A percentile compares a stretch with the other conserved stretches of the same genome.
phyloP scores from a whole-genome alignment of 2,888 invertebrate genomes.

The Drosophila mettleri region DNA sequence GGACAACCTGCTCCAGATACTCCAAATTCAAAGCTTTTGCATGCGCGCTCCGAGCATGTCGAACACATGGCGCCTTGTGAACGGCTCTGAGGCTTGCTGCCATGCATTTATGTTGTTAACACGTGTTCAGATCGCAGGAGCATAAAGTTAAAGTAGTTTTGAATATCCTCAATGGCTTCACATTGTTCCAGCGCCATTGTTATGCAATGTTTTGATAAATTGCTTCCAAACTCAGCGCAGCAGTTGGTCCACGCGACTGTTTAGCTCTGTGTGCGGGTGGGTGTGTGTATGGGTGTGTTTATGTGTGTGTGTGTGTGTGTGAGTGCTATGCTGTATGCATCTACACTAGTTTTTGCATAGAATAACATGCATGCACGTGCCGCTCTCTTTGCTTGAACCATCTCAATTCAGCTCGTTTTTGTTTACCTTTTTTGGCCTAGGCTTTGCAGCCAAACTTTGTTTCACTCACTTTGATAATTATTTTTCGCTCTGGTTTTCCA shows the following conservation, averaged over 20 bases:
- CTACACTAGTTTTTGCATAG: conserved; percentile 19
- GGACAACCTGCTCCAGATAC: background rate
- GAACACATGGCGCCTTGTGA: conserved; percentile 3
- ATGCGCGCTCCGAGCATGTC: background rate
- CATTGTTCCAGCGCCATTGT: conserved; percentile 43
- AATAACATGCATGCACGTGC: background rate
- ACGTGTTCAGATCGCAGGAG: conserved; percentile 53
- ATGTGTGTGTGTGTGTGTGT: background rate
- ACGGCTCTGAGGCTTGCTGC: background rate
- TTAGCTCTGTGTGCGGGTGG: background rate
- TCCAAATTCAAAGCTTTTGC: background rate
- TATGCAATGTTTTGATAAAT: conserved; percentile 71
- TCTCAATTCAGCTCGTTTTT: conserved; percentile 14
- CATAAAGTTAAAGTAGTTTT: conserved; percentile 56
- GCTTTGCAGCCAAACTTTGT: conserved; percentile 1
- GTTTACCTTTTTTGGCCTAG: conserved; percentile 8
- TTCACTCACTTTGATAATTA: conserved; percentile 11
- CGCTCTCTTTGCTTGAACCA: background rate
- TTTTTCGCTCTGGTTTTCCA: no score
- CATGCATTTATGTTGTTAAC: conserved; percentile 66
- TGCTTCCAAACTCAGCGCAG: conserved; percentile 40
- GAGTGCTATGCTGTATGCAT: background rate
- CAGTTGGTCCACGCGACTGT: conserved; percentile 8
- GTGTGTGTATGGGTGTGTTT: background rate
- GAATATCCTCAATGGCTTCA: conserved; percentile 60